Conservation (phyloP, 2,797 vertebrate genomes). For the Silurus lanzhouensis region DNA sequence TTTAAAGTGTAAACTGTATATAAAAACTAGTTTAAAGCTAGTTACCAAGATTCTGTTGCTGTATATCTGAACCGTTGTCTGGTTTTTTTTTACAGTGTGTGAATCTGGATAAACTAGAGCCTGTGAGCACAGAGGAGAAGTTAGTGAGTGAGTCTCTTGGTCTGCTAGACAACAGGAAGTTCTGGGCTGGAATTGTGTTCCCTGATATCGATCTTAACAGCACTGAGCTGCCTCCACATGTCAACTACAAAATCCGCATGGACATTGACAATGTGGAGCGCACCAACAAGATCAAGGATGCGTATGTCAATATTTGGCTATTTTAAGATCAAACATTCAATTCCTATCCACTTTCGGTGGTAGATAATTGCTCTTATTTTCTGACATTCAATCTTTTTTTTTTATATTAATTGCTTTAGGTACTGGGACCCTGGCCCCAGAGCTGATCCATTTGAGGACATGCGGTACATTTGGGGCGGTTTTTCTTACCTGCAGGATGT, state of each 20-base stretch:
- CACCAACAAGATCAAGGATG: slow-evolving; percentile 97
- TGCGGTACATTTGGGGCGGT: slow-evolving; percentile 96
- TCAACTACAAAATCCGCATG: slow-evolving; percentile 99
- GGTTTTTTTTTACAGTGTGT: slow-evolving; percentile 81
- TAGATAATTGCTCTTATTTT: not conserved
- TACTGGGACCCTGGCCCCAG: slow-evolving; percentile 99
- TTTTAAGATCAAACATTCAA: slow-evolving; percentile 6
- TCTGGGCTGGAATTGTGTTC: slow-evolving; percentile 97
- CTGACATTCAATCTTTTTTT: not conserved
- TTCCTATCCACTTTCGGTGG: not conserved
- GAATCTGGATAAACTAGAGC: slow-evolving; percentile 94
- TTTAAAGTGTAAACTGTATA: not conserved
- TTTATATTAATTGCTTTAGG: slow-evolving; percentile 65
- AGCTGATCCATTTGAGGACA: slow-evolving; percentile 96
- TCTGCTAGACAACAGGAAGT: slow-evolving; percentile 89
- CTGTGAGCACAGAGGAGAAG: slow-evolving; percentile 86
- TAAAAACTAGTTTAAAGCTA: not conserved
- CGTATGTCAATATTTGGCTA: slow-evolving; percentile 69
- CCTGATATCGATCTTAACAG: slow-evolving; percentile 78
- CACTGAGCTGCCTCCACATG: slow-evolving; percentile 81
- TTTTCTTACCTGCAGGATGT: slow-evolving; percentile 97
- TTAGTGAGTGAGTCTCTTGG: slow-evolving; percentile 92
- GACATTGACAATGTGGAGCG: slow-evolving; percentile 98
- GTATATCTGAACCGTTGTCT: slow-evolving; percentile 16
- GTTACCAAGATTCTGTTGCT: not conserved